Base-by-base conservation (phyloP, 2,888 invertebrate genomes). In the Ditylenchus weischeri region DNA sequence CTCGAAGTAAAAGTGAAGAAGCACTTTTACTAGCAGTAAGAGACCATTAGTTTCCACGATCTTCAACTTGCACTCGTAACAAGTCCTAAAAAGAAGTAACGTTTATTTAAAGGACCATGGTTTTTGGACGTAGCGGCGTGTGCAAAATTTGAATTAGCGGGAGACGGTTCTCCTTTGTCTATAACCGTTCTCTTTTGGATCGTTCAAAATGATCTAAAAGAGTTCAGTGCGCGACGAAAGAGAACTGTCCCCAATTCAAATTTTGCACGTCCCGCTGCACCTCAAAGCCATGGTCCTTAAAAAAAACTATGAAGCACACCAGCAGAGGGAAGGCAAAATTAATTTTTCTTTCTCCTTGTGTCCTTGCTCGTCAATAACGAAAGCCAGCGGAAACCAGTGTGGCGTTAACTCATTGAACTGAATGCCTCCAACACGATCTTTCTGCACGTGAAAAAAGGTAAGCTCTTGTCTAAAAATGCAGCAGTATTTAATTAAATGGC, bases 1-100 rank as follows among this genome's bases (percentile, higher is more conserved):
- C 11, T 62, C 62, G n/a, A 43, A 62, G 49, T 47, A 62, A 8
- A 62, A 48, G 49, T 62, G 62, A 13, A 62, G 48, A 38, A 62
- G 48, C 3, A 48, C 49, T n/a, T 62, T 62, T 13, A 62, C 3
- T 13, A 47, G 8, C 5, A 62, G 48, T 8, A 62, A 10, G 0
- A 62, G 4, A 21, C 36, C 47, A 10, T 62, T 49, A n/a, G n/a
- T 62, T 48, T 62, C 49, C 43, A 48, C 62, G n/a, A 62, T 8
- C 13, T 43, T 11, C 48, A 62, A 13, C n/a, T 29, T 48, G 48
- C 62, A 62, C 15, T 62, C 62, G n/a, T 48, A 62, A 48, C 62
- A 62, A 21, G 62, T 11, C 62, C 62, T 62, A 21, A 1, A 47
- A 19, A 47, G 13, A 2, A 58, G 38, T 4, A 58, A 58, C 2